Base-by-base conservation (phyloP, 2,113 vertebrate genomes). In the Arenaria interpres region DNA sequence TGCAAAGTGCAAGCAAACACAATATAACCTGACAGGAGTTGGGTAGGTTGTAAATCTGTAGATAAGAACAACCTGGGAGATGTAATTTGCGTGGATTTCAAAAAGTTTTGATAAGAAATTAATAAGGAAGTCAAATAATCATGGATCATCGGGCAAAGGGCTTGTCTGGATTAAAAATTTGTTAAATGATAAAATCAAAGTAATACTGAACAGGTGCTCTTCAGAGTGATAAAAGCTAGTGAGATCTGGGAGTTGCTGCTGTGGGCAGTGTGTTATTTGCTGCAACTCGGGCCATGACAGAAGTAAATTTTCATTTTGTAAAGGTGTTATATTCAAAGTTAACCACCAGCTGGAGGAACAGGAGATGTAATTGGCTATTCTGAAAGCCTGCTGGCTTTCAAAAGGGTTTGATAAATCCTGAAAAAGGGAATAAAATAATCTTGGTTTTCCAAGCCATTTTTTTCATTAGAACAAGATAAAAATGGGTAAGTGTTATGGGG, bases 41-140 rank as follows among this genome's bases (percentile, higher is more conserved):
- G 23, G 16, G 50, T 11, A 71, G 30, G 41, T 68, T 83, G 69
- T 76, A 90, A 82, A 95, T 45, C 48, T 24, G 5, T 35, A 79
- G 78, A 91, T 60, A 74, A 96, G 78, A 69, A 57, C 41, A 89
- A 45, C 0, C 3, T 60, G 33, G 41, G 68, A 85, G 54, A 69
- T 63, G 32, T 62, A n/a, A 73, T 83, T 82, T 81, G 74, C 0
- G 0, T 92, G 51, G 48, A 86, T 94, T 97, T 95, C 69, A 89
- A 73, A 68, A 76, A 53, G 66, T 60, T 85, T 93, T 85, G 62
- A 77, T 76, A 83, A 92, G 64, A 88, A 87, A 73, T 93, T 79
- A 93, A 95, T 84, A 91, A 95, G 75, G 37, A 91, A 90, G 77
- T 72, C 19, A 73, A 91, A 72, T 85, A 92, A 71, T 73, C 13